A percentile compares a stretch with the other conserved stretches of the same genome.
Evolutionary conservation across 2,888 invertebrate species (phyloP).

Genomic region (Drosophila peninsularis): DNA sequence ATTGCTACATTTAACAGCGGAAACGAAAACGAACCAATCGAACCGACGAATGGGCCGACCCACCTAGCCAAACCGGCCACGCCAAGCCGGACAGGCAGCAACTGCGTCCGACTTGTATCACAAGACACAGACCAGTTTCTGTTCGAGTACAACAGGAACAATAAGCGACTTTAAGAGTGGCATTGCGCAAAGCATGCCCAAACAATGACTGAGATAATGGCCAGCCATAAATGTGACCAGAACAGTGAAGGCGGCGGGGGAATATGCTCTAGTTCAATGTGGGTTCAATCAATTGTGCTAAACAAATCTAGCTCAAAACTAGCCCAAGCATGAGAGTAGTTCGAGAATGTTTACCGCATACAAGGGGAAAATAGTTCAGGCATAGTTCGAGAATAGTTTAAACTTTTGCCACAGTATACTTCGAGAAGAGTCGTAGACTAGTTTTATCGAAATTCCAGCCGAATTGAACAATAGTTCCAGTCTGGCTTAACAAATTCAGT

Average conservation of each 20-base stretch:
- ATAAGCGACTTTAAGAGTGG: constrained; percentile 48
- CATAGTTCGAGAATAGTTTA: background rate
- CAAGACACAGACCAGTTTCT: constrained; percentile 29
- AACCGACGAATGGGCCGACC: constrained; percentile 30
- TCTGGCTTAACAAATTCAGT: background rate
- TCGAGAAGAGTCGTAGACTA: background rate
- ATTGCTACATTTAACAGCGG: constrained; percentile 73
- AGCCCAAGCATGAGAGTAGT: background rate
- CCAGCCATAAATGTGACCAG: constrained; percentile 45
- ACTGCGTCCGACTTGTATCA: constrained; percentile 27
- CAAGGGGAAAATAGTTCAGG: background rate
- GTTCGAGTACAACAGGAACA: constrained; percentile 62
- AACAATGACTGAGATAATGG: constrained; percentile 47
- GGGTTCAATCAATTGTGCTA: constrained; percentile 35
- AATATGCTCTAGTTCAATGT: constrained; percentile 29
- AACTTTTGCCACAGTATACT: background rate
- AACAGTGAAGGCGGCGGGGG: constrained; percentile 46
- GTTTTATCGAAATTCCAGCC: background rate
- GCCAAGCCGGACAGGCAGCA: constrained; percentile 46
- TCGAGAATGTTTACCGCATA: background rate
- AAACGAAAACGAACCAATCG: constrained; percentile 59
- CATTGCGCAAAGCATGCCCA: constrained; percentile 48
- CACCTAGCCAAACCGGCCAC: constrained; percentile 47
- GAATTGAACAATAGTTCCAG: background rate
- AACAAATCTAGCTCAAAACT: background rate